phyloP scores from a whole-genome alignment of 1,140 invertebrate species.

The Chrysopa pallens region DNA sequence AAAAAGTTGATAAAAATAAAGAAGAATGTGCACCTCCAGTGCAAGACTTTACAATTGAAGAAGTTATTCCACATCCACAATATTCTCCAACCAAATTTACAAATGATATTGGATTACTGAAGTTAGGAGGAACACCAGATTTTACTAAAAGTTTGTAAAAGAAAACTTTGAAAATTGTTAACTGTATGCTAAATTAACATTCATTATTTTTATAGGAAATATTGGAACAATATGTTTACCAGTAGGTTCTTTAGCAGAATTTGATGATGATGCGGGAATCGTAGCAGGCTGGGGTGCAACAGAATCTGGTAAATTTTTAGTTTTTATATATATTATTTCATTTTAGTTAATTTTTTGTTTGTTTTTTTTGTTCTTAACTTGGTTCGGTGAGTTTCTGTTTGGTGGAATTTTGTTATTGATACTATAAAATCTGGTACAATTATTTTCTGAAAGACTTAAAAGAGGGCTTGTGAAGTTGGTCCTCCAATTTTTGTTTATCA shows the following conservation, averaged over 20 bases:
- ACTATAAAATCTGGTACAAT: too few species aligned
- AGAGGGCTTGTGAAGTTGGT: too few species aligned
- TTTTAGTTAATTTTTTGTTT: too few species aligned
- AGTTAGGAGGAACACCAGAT: constrained; percentile 27
- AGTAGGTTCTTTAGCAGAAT: constrained; percentile 14
- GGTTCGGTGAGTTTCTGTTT: too few species aligned
- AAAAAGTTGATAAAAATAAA: constrained; percentile 20
- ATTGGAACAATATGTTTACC: constrained; percentile 39
- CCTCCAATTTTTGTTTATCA: too few species aligned
- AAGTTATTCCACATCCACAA: constrained; percentile 29
- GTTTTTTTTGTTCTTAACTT: too few species aligned
- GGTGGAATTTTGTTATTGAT: too few species aligned
- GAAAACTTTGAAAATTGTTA: neutral
- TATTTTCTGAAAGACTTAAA: too few species aligned
- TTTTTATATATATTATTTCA: too few species aligned
- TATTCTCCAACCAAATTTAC: constrained; percentile 25
- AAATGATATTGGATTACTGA: constrained; percentile 44
- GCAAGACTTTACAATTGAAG: constrained; percentile 36
- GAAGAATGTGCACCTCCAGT: constrained; percentile 31
- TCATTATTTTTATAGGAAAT: constrained; percentile 18
- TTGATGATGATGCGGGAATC: constrained; percentile 15
- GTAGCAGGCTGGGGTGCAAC: constrained; percentile 43
- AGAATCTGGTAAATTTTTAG: constrained; percentile 26
- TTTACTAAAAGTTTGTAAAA: constrained; percentile 21
- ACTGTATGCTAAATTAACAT: neutral